Percentiles rank a stretch among this genome's conserved stretches.
Evolutionary conservation across 2,797 vertebrate genomes (phyloP).

Genomic region (Melanotaenia boesemani): DNA sequence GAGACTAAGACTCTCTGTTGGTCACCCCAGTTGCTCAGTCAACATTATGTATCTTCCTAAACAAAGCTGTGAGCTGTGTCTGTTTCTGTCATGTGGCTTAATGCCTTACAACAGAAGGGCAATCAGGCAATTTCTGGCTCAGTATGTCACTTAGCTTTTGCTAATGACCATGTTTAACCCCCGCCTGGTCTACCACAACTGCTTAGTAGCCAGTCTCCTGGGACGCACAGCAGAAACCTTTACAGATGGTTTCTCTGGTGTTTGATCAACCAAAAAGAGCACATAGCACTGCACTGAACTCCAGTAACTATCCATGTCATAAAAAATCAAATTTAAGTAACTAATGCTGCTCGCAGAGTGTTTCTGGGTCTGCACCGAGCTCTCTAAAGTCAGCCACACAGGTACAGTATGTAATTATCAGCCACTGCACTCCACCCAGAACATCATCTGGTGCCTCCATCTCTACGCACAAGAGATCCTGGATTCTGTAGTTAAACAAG

Average conservation of each 20-base stretch:
- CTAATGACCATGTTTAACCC: background rate
- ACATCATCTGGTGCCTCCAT: background rate
- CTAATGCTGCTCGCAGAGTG: background rate
- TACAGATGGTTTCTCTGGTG: background rate
- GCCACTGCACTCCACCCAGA: background rate
- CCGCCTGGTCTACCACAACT: background rate
- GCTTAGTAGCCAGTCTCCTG: background rate
- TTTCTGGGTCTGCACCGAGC: background rate
- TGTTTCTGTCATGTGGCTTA: background rate
- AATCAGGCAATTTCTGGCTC: background rate
- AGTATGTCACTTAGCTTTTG: background rate
- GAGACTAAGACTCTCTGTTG: too few relatives aligned
- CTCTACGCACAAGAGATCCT: background rate
- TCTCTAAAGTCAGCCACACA: background rate
- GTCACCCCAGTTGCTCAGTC: too few relatives aligned
- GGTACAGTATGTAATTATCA: background rate
- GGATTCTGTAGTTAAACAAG: background rate
- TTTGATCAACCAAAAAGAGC: slow-evolving; percentile 3
- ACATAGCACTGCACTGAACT: slow-evolving; percentile 9
- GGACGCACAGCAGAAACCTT: background rate
- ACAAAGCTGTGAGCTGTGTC: background rate
- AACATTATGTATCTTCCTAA: background rate
- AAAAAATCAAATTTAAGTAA: background rate
- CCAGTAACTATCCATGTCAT: background rate
- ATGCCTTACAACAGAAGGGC: background rate